These are phyloP conservation scores for Reinhardtius hippoglossoides DNA, from an alignment of 2,113 vertebrate species.

Conservation along the genomic window DNA sequence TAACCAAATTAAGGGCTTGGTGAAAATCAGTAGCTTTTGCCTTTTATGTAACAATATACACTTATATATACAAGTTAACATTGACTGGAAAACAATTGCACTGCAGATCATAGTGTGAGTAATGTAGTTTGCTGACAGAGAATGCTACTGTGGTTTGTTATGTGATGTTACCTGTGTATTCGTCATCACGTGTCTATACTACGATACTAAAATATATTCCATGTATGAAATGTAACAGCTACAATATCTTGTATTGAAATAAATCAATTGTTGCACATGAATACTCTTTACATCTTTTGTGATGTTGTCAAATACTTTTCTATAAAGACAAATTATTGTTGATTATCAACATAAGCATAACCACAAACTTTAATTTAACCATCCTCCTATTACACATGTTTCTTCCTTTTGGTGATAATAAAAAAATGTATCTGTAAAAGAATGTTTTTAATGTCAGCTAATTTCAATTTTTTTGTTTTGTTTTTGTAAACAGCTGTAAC, in stretches of 20 bases:
- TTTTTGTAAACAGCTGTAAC: no score
- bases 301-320: constrained; percentile 4
- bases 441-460: not conserved
- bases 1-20: not conserved
- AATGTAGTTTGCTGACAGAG: constrained; percentile 1
- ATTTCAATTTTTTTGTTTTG: not conserved
- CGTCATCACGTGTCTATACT: not conserved
- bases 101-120: not conserved
- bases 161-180: constrained; percentile 37
- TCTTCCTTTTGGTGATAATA: not conserved
- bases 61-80: not conserved
- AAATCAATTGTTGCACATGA: not conserved
- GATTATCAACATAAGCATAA: not conserved
- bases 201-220: not conserved
- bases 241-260: constrained; percentile 8
- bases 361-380: not conserved
- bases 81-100: not conserved
- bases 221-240: no score
- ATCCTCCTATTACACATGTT: no score
- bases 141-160: constrained; percentile 21
- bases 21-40: not conserved
- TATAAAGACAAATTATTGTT: not conserved
- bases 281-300: not conserved
- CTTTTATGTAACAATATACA: not conserved
- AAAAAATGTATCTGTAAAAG: not conserved